Evolutionary conservation across 2,888 invertebrate species (phyloP).

Genomic region (Caenorhabditis sinica): DNA sequence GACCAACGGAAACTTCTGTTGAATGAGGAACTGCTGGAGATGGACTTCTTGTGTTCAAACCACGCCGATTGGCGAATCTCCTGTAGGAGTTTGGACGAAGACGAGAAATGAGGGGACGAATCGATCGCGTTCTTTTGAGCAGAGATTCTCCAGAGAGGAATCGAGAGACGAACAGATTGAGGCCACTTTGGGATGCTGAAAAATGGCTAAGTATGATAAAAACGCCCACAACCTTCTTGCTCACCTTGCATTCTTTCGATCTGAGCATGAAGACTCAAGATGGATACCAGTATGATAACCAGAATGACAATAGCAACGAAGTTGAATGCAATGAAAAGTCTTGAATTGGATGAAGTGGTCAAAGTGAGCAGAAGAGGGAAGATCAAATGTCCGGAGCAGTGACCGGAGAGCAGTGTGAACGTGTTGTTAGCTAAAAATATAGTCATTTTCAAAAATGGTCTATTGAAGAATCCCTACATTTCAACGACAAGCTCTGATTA

Average conservation of each 20-base stretch:
- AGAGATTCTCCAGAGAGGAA: slow-evolving; percentile 72
- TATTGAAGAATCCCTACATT: slow-evolving; percentile 35
- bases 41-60: slow-evolving; percentile 48
- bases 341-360: slow-evolving; percentile 63
- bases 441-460: not conserved
- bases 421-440: slow-evolving; percentile 59
- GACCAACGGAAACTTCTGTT: slow-evolving; percentile 37
- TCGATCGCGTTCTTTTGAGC: slow-evolving; percentile 71
- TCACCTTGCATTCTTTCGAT: slow-evolving; percentile 73
- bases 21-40: slow-evolving; percentile 54
- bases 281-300: slow-evolving; percentile 74
- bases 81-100: slow-evolving; percentile 71
- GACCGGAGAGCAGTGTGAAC: slow-evolving; percentile 68
- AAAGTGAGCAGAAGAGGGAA: slow-evolving; percentile 75
- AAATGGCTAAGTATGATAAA: not conserved
- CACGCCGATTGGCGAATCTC: slow-evolving; percentile 68
- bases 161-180: slow-evolving; percentile 71
- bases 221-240: too few relatives aligned
- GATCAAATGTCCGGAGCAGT: slow-evolving; percentile 72
- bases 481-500: slow-evolving; percentile 63
- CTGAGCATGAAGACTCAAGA: slow-evolving; percentile 78
- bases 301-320: slow-evolving; percentile 76
- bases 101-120: slow-evolving; percentile 73
- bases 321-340: slow-evolving; percentile 76
- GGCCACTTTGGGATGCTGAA: slow-evolving; percentile 71